Percentiles rank a stretch among this genome's conserved stretches.
Conservation (phyloP, 1,140 invertebrate genomes). For the Lasaia peninsularis region DNA sequence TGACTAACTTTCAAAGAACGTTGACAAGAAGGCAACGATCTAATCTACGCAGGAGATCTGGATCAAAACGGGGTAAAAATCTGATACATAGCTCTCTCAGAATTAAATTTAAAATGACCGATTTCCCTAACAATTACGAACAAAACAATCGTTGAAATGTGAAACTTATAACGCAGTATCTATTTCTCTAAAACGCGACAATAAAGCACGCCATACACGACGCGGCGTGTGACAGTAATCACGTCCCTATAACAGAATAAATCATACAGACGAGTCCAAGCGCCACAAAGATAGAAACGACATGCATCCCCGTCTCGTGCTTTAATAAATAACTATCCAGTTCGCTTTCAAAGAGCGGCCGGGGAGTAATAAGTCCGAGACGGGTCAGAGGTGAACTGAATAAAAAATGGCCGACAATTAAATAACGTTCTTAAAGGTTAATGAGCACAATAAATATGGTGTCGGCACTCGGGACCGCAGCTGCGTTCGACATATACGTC, state of each 20-base stretch:
- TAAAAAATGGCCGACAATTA: slow-evolving; percentile 77
- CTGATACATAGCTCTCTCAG: no score
- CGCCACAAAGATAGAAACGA: slow-evolving; percentile 70
- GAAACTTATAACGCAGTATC: background rate
- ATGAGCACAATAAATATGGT: slow-evolving; percentile 77
- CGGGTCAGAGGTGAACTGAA: slow-evolving; percentile 74
- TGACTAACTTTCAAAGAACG: no score
- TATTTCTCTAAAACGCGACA: slow-evolving; percentile 14
- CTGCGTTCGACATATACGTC: slow-evolving; percentile 72
- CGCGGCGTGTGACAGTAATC: slow-evolving; percentile 54
- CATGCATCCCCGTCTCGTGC: slow-evolving; percentile 54
- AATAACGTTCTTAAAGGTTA: slow-evolving; percentile 77
- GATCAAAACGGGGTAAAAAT: no score
- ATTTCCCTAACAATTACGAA: no score
- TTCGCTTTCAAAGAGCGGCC: slow-evolving; percentile 71
- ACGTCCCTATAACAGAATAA: slow-evolving; percentile 67
- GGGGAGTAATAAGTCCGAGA: slow-evolving; percentile 71
- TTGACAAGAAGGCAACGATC: no score
- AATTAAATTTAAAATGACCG: no score
- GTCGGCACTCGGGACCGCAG: slow-evolving; percentile 75
- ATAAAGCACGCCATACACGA: slow-evolving; percentile 18
- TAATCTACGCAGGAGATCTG: no score
- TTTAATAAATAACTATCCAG: slow-evolving; percentile 70
- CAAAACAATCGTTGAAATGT: background rate
- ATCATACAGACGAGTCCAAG: slow-evolving; percentile 65